Evolutionary conservation across 2,797 vertebrate species (phyloP).

Genomic region (Enteromius mattozi): DNA sequence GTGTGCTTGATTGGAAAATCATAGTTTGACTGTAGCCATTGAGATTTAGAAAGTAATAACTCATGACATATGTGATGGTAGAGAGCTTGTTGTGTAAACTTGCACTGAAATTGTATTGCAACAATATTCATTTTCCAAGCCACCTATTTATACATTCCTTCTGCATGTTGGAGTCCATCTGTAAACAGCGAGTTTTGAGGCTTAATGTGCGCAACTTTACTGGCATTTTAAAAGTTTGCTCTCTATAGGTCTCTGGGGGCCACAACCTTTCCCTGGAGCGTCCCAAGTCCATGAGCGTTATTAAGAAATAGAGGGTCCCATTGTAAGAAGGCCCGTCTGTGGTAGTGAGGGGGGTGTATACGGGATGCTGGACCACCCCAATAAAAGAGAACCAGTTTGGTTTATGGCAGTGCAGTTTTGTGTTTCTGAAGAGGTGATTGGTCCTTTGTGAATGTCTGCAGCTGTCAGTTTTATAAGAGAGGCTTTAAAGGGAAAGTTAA

Average conservation of each 20-base stretch:
- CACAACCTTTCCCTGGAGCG: conserved; percentile 33
- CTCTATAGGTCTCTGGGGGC: conserved; percentile 16
- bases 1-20: background rate
- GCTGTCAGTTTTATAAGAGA: conserved; percentile 67
- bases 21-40: background rate
- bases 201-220: background rate
- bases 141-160: conserved; percentile 7
- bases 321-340: conserved; percentile 47
- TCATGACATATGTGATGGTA: conserved; percentile 22
- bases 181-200: background rate
- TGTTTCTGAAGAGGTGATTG: conserved; percentile 64
- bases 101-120: background rate
- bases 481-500: conserved; percentile 66
- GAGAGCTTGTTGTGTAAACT: conserved; percentile 27
- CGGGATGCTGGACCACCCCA: conserved; percentile 59
- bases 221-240: conserved; percentile 7
- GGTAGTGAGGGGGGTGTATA: conserved; percentile 30
- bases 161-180: background rate
- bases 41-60: conserved; percentile 7
- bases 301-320: conserved; percentile 45
- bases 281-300: conserved; percentile 61
- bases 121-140: conserved; percentile 10
- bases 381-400: conserved; percentile 63
- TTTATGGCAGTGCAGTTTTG: conserved; percentile 61
- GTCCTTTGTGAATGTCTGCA: conserved; percentile 65